A percentile compares a stretch with the other conserved stretches of the same genome.
Evolutionary conservation across 35 echinoderm and acorn worm genomes (phyloP).

Genomic region (Patiria miniata): DNA sequence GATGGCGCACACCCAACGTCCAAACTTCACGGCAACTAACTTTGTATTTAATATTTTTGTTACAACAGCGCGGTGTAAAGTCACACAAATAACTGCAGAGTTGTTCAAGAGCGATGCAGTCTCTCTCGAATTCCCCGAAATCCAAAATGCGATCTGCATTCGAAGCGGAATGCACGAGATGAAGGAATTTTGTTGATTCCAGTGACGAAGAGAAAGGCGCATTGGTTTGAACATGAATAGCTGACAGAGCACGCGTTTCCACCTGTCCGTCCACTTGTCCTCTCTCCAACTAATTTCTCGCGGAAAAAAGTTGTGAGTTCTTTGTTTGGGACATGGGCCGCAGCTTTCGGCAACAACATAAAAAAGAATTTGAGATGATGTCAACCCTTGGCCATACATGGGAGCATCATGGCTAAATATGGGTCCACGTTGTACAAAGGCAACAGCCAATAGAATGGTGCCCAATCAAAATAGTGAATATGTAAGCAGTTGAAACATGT

Average conservation of each 20-base stretch:
- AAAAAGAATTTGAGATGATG: conserved; percentile 33
- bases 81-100: not conserved
- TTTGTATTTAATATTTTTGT: not conserved
- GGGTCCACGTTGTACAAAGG: conserved; percentile 37
- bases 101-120: not conserved
- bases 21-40: conserved; percentile 8
- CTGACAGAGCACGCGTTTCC: not conserved
- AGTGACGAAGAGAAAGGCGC: not conserved
- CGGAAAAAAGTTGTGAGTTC: conserved; percentile 24
- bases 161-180: not conserved
- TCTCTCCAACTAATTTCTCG: conserved; percentile 47
- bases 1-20: conserved; percentile 14
- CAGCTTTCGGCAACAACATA: conserved; percentile 38
- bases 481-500: conserved; percentile 55
- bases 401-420: conserved; percentile 39
- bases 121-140: not conserved
- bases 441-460: conserved; percentile 38
- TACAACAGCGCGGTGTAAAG: not conserved
- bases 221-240: not conserved
- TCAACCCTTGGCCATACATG: conserved; percentile 37
- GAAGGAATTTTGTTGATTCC: not conserved
- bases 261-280: conserved; percentile 31
- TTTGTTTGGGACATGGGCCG: conserved; percentile 46
- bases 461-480: conserved; percentile 47
- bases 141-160: not conserved